Evolutionary conservation across 2,888 invertebrate genomes (phyloP).

Genomic region (Metellina segmentata): DNA sequence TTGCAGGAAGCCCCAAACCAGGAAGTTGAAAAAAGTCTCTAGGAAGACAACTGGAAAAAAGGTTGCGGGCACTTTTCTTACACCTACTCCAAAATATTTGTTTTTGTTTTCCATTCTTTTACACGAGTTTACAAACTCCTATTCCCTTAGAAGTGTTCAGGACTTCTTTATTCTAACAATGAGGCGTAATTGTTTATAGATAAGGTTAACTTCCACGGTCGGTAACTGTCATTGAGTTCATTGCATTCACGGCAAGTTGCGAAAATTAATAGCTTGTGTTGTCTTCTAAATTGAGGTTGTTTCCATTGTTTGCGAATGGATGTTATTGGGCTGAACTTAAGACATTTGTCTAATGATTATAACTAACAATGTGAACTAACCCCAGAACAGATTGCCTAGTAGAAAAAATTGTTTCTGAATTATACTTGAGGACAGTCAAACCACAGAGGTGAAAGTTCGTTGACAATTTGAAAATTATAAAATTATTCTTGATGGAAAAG

Average conservation of each 20-base stretch:
- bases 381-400: neutral
- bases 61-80: neutral
- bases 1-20: neutral
- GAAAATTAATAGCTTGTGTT: neutral
- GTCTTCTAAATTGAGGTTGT: neutral
- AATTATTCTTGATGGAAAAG: neutral
- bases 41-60: neutral
- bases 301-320: neutral
- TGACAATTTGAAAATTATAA: neutral
- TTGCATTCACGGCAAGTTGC: neutral
- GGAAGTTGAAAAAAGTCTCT: neutral
- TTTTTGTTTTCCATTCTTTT: neutral
- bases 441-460: neutral
- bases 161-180: neutral
- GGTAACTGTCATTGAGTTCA: neutral
- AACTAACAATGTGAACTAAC: neutral
- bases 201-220: neutral
- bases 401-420: neutral
- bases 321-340: neutral
- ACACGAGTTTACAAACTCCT: neutral
- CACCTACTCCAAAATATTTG: neutral
- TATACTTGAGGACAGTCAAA: neutral
- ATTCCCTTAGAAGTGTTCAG: neutral
- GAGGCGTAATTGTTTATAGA: neutral
- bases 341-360: neutral